Conservation (phyloP, 35 echinoderm and acorn worm species). For the Stichopus chloronotus region DNA sequence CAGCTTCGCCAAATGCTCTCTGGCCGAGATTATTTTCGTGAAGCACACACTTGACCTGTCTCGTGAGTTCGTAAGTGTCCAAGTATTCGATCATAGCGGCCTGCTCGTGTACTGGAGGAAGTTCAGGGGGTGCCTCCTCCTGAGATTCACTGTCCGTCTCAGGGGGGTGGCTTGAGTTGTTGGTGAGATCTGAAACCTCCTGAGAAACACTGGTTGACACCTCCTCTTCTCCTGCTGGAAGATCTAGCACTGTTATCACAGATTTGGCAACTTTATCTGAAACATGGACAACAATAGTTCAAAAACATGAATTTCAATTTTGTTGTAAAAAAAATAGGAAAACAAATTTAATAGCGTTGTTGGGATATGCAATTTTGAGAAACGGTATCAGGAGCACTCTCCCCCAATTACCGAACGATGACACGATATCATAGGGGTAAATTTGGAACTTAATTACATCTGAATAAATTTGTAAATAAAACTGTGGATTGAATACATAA, state of each 20-base stretch:
- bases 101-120: conserved; percentile 94
- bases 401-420: too few species aligned
- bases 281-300: too few species aligned
- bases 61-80: conserved; percentile 89
- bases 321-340: too few species aligned
- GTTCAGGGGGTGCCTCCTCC: conserved; percentile 73
- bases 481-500: too few species aligned
- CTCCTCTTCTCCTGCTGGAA: conserved; percentile 42
- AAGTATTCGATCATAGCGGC: conserved; percentile 93
- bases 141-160: conserved; percentile 31
- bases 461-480: too few species aligned
- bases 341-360: too few species aligned
- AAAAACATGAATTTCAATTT: too few species aligned
- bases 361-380: too few species aligned
- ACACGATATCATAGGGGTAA: too few species aligned
- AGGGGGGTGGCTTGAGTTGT: not conserved
- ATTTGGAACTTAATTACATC: too few species aligned
- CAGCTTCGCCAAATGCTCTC: conserved; percentile 96
- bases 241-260: conserved; percentile 57
- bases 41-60: conserved; percentile 91
- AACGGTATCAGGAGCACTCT: too few species aligned
- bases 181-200: not conserved
- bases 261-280: conserved; percentile 66
- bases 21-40: conserved; percentile 92
- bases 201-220: conserved; percentile 29